Conservation (phyloP, 2,888 invertebrate genomes). For the Halictus ligatus region DNA sequence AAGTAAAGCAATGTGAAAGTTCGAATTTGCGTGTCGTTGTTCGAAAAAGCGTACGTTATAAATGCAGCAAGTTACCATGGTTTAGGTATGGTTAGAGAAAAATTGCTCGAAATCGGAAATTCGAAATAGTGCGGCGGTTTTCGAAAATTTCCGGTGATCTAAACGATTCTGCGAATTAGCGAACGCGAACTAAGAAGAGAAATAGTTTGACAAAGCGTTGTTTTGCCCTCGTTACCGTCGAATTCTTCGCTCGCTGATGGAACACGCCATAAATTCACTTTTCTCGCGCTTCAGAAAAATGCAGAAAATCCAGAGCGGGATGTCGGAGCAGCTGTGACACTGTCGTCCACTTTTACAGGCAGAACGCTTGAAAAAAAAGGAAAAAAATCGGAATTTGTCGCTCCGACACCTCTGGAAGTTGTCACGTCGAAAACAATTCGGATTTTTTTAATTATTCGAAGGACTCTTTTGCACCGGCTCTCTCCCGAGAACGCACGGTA, state of each 20-base stretch:
- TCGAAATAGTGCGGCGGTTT: not conserved
- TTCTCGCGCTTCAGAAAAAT: constrained; percentile 28
- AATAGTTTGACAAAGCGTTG: constrained; percentile 13
- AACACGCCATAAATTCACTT: constrained; percentile 47
- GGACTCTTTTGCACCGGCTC: not conserved
- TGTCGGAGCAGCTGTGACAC: constrained; percentile 49
- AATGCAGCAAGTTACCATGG: not conserved
- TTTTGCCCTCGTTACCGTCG: constrained; percentile 39
- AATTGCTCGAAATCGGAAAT: not conserved
- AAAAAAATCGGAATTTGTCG: not conserved
- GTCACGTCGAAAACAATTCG: constrained; percentile 43
- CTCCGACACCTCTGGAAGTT: constrained; percentile 14
- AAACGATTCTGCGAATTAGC: constrained; percentile 4
- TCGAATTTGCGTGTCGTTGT: not conserved
- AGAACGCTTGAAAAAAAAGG: not conserved
- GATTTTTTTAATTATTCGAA: constrained; percentile 42
- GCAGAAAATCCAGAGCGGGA: constrained; percentile 46
- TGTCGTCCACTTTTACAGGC: constrained; percentile 37
- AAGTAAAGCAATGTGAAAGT: not conserved
- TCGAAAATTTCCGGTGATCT: not conserved
- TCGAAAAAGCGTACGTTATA: not conserved
- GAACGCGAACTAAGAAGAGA: constrained; percentile 15
- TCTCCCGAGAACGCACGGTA: not conserved
- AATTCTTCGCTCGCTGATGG: constrained; percentile 33
- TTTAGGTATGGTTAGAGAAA: not conserved